A percentile compares a stretch with the other conserved stretches of the same genome.
These are phyloP conservation scores for Tadarida brasiliensis DNA, from an alignment of 2,797 vertebrate species.

Conservation along the genomic window DNA sequence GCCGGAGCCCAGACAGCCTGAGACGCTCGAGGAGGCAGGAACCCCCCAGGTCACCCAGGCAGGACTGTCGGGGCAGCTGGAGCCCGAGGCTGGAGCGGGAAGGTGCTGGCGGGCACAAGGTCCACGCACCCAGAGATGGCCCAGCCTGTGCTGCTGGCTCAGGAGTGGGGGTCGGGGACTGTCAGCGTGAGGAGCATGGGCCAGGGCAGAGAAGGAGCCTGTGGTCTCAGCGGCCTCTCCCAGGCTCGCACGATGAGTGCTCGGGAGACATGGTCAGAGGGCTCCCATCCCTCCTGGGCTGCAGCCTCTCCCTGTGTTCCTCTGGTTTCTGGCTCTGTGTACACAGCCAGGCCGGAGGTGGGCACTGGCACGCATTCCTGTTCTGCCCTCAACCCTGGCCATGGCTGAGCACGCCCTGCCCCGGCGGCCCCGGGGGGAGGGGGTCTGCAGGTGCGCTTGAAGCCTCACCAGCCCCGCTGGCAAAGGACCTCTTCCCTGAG, in stretches of 20 bases:
- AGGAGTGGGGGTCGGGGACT: neutral
- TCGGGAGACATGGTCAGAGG: neutral
- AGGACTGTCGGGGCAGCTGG: no score
- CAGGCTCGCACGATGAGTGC: accelerated
- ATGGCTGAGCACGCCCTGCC: neutral
- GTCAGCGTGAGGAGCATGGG: accelerated
- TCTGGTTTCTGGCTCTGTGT: no score
- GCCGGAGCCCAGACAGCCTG: no score
- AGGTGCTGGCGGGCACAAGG: neutral
- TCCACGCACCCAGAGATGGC: neutral
- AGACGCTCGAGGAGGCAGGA: no score
- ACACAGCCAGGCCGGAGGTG: no score
- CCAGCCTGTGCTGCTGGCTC: neutral
- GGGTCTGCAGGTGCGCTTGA: accelerated
- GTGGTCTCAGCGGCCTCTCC: accelerated
- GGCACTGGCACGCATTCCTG: neutral
- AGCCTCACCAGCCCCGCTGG: neutral
- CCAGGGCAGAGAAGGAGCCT: neutral
- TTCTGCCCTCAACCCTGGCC: accelerated
- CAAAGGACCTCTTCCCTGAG: neutral
- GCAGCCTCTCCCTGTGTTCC: accelerated
- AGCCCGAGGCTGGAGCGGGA: no score
- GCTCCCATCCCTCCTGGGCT: accelerated
- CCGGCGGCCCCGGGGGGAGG: neutral
- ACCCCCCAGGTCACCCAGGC: no score